phyloP scores from a whole-genome alignment of 2,797 vertebrate species.

The Crocidura indochinensis region DNA sequence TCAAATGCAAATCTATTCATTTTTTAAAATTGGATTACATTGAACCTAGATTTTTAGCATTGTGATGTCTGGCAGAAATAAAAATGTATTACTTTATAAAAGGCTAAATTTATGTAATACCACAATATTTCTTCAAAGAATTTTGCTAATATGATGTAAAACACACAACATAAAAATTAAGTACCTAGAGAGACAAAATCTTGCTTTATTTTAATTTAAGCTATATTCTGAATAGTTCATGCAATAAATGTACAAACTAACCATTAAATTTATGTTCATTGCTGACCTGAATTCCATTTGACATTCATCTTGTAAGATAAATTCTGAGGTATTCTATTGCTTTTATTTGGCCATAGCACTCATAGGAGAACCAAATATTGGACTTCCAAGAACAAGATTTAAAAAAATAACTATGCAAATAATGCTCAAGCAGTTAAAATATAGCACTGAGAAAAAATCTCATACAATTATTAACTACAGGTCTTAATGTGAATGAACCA shows the following conservation, averaged over 20 bases:
- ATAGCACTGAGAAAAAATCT: not conserved
- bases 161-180: not conserved
- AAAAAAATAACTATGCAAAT: not conserved
- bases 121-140: not conserved
- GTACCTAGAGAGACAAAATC: not conserved
- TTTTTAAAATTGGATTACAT: slow-evolving; percentile 33
- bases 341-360: not conserved
- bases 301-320: slow-evolving; percentile 22
- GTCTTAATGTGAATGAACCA: no score
- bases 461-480: not conserved
- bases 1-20: not conserved
- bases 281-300: slow-evolving; percentile 1
- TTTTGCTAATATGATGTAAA: not conserved
- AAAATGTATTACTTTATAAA: not conserved
- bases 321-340: not conserved
- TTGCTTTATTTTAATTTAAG: slow-evolving; percentile 21
- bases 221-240: not conserved
- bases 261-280: not conserved
- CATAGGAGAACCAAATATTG: not conserved
- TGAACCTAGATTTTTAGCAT: not conserved
- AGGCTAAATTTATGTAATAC: not conserved
- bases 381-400: slow-evolving; percentile 36
- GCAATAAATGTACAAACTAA: not conserved
- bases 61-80: not conserved
- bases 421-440: not conserved